Evolutionary conservation across 2,888 invertebrate species (phyloP), one percentile per base, ranked within the genome.

Genomic region (Euzophera pinguis): DNA sequence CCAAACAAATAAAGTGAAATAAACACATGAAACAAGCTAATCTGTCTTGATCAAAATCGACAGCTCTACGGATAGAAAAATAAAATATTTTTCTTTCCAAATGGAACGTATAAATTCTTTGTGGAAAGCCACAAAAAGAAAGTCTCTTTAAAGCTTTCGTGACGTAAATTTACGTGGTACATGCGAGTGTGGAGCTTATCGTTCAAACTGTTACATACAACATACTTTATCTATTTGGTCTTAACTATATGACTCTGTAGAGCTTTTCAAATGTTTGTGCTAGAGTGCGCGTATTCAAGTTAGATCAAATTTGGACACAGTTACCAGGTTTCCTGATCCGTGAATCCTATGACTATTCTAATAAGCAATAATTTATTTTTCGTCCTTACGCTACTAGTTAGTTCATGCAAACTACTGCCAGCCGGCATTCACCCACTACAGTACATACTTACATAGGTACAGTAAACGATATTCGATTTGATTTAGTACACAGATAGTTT

Each of bases 61-160:
- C 45, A 45, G 32, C 10, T 10, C 32, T n/a, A 13, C 43, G 14
- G 14, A 32, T 10, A 45, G 10, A 32, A 16, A 14, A 32, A 10
- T 5, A 32, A 45, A 13, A 34, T 45, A 45, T 45, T 45, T 45
- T 34, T 32, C 45, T 45, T 14, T 12, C 14, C 45, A 34, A 45
- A 45, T 45, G 45, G 14, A 45, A 34, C 45, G 32, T 32, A 45
- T 45, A 45, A 45, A 45, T 45, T 32, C 10, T 13, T 29, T 14
- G 14, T 12, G 45, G 45, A 45, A 45, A 45, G 16, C 13, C 45
- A 14, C 29, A 14, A 45, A 45, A 45, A 32, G 16, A 14, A 14
- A 45, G 45, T 45, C 45, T 34, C 45, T 45, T 45, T 34, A 45
- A 45, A 45, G 45, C 45, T 45, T 43, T 45, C 32, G 32, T 45